Base-by-base conservation (phyloP, 37 sponge, comb jelly and placozoan species). In the Halisarca cf. caerulea region DNA sequence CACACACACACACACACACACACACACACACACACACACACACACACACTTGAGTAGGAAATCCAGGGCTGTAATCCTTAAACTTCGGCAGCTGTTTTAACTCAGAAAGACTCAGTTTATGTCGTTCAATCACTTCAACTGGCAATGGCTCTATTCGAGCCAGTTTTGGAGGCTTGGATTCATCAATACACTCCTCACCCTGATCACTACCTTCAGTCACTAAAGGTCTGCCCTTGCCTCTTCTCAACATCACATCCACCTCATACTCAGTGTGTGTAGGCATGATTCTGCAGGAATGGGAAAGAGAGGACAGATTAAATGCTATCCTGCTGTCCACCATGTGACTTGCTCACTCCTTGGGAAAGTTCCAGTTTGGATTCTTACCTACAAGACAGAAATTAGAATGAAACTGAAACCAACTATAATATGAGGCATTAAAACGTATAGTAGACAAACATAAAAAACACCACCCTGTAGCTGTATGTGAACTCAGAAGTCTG, bases 71-170 rank as follows among this genome's bases (percentile, higher is more conserved):
- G 79, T 94, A 91, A 37, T 86, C 54, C 8, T 36, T 71, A 66
- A 94, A 94, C 58, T 92, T 75, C 40, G 95, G 92, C 38, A 94
- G 58, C 0, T 82, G 45, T 25, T 47, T 77, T 23, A 94, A 85
- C 70, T 94, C 89, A 25, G 77, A 82, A 21, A 72, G 53, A n/a
- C 73, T 86, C 11, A 94, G 89, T 54, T 88, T 53, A 59, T 92
- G 60, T 28, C 90, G 81, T 70, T 83, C 66, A 18, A 92, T 89
- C 54, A 89, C 83, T 70, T 92, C 78, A 9, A 81, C 28, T 47
- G 91, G 91, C 35, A 91, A 81, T 0, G 72, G 84, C 37, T 58
- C 59, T 11, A 80, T 80, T 44, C 2, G 8, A 53, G 80, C 58
- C 58, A 80, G 59, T 38, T 58, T 33, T 20, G 35, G 80, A 8